Percentiles rank a stretch among this genome's conserved stretches.
Conservation (phyloP, 2,797 vertebrate species). For the Heliangelus exortis region DNA sequence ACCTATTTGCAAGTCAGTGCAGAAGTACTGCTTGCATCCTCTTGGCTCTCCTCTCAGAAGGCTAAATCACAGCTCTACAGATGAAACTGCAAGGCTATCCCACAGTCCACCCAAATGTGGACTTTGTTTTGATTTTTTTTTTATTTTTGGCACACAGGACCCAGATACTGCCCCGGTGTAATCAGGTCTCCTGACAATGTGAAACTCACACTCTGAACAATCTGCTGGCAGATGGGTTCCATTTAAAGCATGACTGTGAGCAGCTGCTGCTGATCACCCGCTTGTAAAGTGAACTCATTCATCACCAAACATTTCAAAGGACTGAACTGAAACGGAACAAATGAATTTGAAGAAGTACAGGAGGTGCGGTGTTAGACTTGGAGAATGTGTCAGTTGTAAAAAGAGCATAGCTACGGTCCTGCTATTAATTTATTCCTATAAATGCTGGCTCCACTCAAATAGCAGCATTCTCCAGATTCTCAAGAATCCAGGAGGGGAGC, state of each 20-base stretch:
- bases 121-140: fast-evolving
- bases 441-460: background rate
- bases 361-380: background rate
- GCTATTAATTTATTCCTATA: conserved; percentile 15
- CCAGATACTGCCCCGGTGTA: background rate
- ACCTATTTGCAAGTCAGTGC: background rate
- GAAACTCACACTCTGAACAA: background rate
- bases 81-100: background rate
- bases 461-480: background rate
- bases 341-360: background rate
- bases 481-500: background rate
- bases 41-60: background rate
- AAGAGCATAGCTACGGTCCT: background rate
- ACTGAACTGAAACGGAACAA: conserved; percentile 38
- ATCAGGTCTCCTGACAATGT: conserved; percentile 4
- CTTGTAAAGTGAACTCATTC: conserved; percentile 5
- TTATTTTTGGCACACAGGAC: background rate
- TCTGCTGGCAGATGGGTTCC: conserved; percentile 31
- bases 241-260: conserved; percentile 37
- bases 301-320: conserved; percentile 52
- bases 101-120: background rate
- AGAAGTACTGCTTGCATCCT: background rate
- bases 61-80: background rate
- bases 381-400: conserved; percentile 9
- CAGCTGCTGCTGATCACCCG: conserved; percentile 54